Evolutionary conservation across 2,797 vertebrate species (phyloP).

Genomic region (Enteromius radiatus): DNA sequence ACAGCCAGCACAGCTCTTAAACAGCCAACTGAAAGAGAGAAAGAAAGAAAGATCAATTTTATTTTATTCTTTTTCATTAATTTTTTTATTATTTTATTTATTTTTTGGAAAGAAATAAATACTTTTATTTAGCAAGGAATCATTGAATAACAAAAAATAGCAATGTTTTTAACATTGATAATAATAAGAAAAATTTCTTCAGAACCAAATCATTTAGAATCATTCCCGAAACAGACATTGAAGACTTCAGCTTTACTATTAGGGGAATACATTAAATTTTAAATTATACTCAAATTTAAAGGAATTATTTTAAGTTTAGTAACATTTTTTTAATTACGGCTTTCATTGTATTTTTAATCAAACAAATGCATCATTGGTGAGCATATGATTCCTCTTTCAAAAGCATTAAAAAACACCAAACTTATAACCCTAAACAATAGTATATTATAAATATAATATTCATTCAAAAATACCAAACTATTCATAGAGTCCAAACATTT

Average conservation of each 20-base stretch:
- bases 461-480: neutral
- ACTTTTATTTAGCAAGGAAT: neutral
- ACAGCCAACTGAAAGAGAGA: conserved; percentile 21
- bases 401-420: neutral
- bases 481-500: neutral
- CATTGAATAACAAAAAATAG: neutral
- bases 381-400: neutral
- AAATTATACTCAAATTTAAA: neutral
- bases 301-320: neutral
- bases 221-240: neutral
- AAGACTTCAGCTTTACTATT: neutral
- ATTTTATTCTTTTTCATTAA: neutral
- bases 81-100: too few relatives aligned
- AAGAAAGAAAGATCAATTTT: neutral
- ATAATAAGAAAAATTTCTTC: neutral
- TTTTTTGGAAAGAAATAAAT: neutral
- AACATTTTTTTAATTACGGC: neutral
- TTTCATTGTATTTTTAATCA: neutral
- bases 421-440: neutral
- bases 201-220: neutral
- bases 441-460: neutral
- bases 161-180: neutral
- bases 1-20: conserved; percentile 30
- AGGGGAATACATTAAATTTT: neutral
- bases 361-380: neutral